phyloP scores from a whole-genome alignment of 2,113 vertebrate species.

The Glaucidium brasilianum region DNA sequence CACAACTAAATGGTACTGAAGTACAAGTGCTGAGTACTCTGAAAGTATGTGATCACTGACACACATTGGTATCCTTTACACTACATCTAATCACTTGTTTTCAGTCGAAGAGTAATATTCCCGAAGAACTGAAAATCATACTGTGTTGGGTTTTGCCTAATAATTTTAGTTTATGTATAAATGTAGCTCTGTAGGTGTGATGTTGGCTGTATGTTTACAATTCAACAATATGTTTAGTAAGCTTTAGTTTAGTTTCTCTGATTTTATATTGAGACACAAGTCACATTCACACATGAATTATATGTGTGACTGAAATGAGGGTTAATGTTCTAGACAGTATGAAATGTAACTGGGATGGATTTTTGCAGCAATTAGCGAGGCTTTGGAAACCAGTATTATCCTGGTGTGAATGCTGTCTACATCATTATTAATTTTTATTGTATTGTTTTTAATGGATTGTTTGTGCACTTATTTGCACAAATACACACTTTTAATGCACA shows the following conservation, averaged over 20 bases:
- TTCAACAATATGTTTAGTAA: not conserved
- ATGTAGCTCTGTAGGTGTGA: not conserved
- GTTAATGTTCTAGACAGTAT: not conserved
- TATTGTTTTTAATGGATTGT: not conserved
- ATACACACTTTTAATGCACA: not conserved
- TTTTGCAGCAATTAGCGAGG: not conserved
- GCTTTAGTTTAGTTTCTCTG: not conserved
- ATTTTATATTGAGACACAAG: not conserved
- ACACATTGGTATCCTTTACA: fast-evolving
- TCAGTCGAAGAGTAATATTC: not conserved
- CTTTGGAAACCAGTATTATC: not conserved
- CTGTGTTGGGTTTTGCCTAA: not conserved
- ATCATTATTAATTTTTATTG: not conserved
- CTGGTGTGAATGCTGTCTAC: not conserved
- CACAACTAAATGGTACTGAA: not conserved
- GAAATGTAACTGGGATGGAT: not conserved
- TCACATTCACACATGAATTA: not conserved
- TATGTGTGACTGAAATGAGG: not conserved
- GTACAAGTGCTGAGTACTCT: not conserved
- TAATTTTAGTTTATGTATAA: not conserved
- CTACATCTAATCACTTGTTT: not conserved
- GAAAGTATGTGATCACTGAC: not conserved
- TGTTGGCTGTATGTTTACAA: not conserved
- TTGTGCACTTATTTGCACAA: not conserved
- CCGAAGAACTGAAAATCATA: not conserved